phyloP scores from a whole-genome alignment of 2,888 invertebrate genomes.

The Pammene aurita region DNA sequence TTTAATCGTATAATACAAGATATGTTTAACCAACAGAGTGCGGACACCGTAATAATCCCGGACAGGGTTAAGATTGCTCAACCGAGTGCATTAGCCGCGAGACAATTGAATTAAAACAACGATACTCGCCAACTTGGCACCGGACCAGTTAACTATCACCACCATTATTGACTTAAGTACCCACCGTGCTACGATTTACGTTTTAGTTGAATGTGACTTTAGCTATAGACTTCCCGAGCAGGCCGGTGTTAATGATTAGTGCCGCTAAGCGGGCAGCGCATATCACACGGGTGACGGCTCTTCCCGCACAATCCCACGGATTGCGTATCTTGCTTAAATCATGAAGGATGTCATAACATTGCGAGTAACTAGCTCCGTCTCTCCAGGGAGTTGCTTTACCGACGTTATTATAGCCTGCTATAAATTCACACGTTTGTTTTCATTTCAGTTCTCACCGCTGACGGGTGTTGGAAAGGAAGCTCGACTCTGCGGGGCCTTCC shows the following conservation, averaged over 20 bases:
- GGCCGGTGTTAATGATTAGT: slow-evolving; percentile 31
- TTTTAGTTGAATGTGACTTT: slow-evolving; percentile 71
- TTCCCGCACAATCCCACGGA: slow-evolving; percentile 20
- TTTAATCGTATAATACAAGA: slow-evolving; percentile 27
- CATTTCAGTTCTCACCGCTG: slow-evolving; percentile 59
- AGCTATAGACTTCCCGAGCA: slow-evolving; percentile 56
- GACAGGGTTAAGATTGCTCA: slow-evolving; percentile 58
- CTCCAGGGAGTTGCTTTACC: slow-evolving; percentile 33
- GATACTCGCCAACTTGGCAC: slow-evolving; percentile 71
- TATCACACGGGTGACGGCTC: slow-evolving; percentile 43
- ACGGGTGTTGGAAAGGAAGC: slow-evolving; percentile 65
- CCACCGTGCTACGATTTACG: slow-evolving; percentile 65
- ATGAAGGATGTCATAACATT: slow-evolving; percentile 40
- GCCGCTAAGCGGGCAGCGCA: slow-evolving; percentile 31
- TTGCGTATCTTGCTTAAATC: slow-evolving; percentile 40
- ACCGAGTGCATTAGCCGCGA: slow-evolving; percentile 65
- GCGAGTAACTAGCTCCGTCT: slow-evolving; percentile 45
- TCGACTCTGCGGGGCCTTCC: slow-evolving; percentile 58
- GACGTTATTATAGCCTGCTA: slow-evolving; percentile 43
- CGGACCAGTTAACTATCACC: slow-evolving; percentile 71
- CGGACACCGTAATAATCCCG: slow-evolving; percentile 53
- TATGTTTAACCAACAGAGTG: slow-evolving; percentile 23
- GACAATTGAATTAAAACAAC: slow-evolving; percentile 73
- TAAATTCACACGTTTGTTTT: slow-evolving; percentile 60
- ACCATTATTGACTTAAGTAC: slow-evolving; percentile 60